A percentile compares a stretch with the other conserved stretches of the same genome.
Conservation (phyloP, 37 sponge, comb jelly and placozoan genomes). For the Tethya wilhelma region DNA sequence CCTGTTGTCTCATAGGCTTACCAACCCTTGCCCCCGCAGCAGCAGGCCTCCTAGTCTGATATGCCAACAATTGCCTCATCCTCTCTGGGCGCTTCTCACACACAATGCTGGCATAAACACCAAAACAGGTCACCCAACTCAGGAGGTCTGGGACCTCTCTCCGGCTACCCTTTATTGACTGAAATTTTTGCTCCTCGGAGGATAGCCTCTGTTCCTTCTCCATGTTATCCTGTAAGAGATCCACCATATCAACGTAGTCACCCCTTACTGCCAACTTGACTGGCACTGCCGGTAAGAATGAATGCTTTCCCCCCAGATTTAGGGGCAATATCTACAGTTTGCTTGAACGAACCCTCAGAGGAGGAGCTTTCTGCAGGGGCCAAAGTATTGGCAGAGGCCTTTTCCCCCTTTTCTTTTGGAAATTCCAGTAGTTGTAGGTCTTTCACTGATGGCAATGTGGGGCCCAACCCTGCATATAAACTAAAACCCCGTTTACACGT, state of each 20-base stretch:
- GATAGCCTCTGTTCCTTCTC: neutral
- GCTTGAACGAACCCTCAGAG: neutral
- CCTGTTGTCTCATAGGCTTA: slow-evolving; percentile 10
- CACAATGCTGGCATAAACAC: slow-evolving; percentile 14
- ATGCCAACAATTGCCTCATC: neutral
- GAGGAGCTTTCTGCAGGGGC: neutral
- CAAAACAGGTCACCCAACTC: slow-evolving; percentile 19
- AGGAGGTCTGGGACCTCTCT: slow-evolving; percentile 32
- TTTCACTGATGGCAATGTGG: too few species aligned
- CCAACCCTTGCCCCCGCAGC: neutral
- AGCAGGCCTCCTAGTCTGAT: slow-evolving; percentile 15
- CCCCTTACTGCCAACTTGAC: slow-evolving; percentile 12
- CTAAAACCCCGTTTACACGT: too few species aligned
- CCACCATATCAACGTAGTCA: slow-evolving; percentile 33
- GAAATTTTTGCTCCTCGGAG: neutral
- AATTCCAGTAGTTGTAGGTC: neutral
- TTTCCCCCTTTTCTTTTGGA: neutral
- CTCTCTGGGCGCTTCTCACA: neutral
- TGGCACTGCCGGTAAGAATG: neutral
- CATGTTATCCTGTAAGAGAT: slow-evolving; percentile 22
- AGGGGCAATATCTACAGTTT: neutral
- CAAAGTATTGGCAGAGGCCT: neutral
- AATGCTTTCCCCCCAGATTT: neutral
- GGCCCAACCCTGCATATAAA: too few species aligned
- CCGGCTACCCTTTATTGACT: neutral